Conservation (phyloP, 2,888 invertebrate genomes). For the Phaedon cochleariae region DNA sequence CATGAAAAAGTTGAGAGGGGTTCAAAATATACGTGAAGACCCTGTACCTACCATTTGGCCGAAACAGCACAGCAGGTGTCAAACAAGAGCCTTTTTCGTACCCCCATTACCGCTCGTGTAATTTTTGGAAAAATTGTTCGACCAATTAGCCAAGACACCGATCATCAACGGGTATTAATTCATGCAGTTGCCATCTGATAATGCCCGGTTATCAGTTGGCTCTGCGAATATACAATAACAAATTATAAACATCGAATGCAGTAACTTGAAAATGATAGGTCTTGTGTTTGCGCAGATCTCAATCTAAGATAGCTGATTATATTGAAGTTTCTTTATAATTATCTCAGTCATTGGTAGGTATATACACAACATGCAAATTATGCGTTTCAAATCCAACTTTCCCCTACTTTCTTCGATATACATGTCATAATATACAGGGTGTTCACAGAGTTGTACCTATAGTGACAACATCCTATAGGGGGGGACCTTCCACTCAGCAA, state of each 20-base stretch:
- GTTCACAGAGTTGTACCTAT: too few species aligned
- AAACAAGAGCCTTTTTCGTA: constrained; percentile 14
- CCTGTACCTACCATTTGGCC: too few species aligned
- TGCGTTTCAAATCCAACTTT: too few species aligned
- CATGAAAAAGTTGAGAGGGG: too few species aligned
- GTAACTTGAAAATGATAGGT: constrained; percentile 34
- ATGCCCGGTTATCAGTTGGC: constrained; percentile 24
- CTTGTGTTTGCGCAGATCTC: constrained; percentile 27
- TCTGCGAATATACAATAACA: constrained; percentile 32
- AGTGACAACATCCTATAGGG: too few species aligned
- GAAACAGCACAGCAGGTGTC: not conserved
- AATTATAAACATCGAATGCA: constrained; percentile 28
- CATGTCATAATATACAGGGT: too few species aligned
- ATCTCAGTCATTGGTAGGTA: constrained; percentile 7
- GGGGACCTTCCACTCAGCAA: too few species aligned
- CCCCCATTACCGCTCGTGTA: not conserved
- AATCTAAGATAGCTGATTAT: constrained; percentile 25
- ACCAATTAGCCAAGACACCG: constrained; percentile 18
- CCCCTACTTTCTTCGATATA: too few species aligned
- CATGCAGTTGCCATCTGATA: constrained; percentile 27
- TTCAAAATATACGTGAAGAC: too few species aligned
- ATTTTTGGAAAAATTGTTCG: constrained; percentile 9
- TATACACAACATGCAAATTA: constrained; percentile 11
- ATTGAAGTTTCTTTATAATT: constrained; percentile 26
- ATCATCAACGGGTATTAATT: constrained; percentile 32